Evolutionary conservation across 2,797 vertebrate genomes (phyloP).

Genomic region (Molossus molossus): DNA sequence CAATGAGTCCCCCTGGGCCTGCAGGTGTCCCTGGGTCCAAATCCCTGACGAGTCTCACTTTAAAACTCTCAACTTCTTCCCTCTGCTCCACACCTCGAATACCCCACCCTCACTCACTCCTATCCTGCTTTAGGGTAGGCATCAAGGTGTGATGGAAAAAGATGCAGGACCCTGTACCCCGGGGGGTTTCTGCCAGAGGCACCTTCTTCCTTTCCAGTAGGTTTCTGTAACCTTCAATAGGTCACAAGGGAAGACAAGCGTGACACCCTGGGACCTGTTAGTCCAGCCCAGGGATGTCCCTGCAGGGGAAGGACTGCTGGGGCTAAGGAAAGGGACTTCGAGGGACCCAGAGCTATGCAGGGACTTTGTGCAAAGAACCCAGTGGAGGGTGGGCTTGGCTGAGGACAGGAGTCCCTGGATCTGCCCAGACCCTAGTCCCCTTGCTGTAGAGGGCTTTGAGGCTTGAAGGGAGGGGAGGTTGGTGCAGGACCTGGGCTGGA

Average conservation of each 20-base stretch:
- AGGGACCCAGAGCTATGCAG: accelerated
- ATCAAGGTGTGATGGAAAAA: not conserved
- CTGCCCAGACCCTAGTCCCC: not conserved
- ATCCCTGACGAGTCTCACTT: not conserved
- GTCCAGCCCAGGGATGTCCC: not conserved
- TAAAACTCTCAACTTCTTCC: not conserved
- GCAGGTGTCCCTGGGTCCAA: not conserved
- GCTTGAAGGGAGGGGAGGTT: not conserved
- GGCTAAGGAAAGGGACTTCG: not conserved
- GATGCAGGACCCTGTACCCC: not conserved
- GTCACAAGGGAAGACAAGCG: accelerated
- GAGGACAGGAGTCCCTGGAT: not conserved
- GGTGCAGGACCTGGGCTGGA: no score
- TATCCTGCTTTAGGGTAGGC: not conserved
- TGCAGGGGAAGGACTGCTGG: accelerated
- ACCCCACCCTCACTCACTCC: no score
- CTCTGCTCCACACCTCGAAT: accelerated
- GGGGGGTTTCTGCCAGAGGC: not conserved
- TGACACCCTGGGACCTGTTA: accelerated
- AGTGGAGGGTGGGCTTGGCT: not conserved
- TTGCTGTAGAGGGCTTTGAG: not conserved
- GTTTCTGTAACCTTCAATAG: not conserved
- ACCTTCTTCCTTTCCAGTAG: not conserved
- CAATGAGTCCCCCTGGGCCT: not conserved
- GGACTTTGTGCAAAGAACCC: not conserved